Base-by-base conservation (phyloP, 2,888 invertebrate species). In the Callimorpha dominula region DNA sequence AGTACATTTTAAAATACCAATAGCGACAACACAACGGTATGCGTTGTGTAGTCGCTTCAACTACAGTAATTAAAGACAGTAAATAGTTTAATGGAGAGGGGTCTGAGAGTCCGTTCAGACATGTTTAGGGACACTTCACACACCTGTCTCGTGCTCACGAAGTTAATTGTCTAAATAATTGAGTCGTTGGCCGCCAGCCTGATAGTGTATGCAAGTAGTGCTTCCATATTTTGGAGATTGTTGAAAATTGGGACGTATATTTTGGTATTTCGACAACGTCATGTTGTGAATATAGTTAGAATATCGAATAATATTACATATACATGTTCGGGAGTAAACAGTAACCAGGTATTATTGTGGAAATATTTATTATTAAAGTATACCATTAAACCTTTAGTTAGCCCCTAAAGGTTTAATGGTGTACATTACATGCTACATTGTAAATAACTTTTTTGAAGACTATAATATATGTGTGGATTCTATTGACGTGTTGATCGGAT, bases 151-250 rank as follows among this genome's bases (percentile, higher is more conserved):
- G 78, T 81, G 86, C 84, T 81, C 77, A 74, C 81, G 76, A 75
- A 83, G 82, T 89, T 92, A 92, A 92, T 92, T 91, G 91, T 91
- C 90, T 89, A 88, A 91, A 91, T 93, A 93, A 93, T 91, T 91
- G 90, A 89, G 87, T 86, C 84, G 87, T 89, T 83, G 82, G 80
- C 52, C 77, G 73, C 78, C 68, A 68, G 43, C 46, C 49, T 57
- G 17, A 57, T 57, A 66, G 60, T 62, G 70, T 79, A 78, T 77
- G 49, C 15, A 15, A 31, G 49, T 17, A 42, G 54, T 52, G 40
- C 31, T 65, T 17, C 43, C 43, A 46, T 46, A 46, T 31, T 31
- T 31, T 8, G 43, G 4, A 46, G 4, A 3, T 46, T 46, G 43
- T 46, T 46, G 43, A 46, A 46, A 46, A 46, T 4, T 46, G 4